Percentiles rank a stretch among this genome's conserved stretches.
Evolutionary conservation across 2,113 vertebrate genomes (phyloP).

Genomic region (Silurus glanis): DNA sequence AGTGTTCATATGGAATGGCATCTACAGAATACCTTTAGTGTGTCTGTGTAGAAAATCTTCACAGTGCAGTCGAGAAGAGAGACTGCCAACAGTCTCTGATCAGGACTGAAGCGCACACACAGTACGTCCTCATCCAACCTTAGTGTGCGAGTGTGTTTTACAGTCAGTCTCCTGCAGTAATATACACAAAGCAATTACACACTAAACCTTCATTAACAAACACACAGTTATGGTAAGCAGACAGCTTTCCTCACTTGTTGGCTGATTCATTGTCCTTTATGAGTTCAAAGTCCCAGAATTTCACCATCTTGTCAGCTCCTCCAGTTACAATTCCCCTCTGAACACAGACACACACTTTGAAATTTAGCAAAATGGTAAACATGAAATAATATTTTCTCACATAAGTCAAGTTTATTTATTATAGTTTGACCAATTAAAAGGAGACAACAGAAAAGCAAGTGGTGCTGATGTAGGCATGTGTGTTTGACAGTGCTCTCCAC

Average conservation of each 20-base stretch:
- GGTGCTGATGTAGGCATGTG: neutral
- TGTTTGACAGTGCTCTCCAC: neutral
- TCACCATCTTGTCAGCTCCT: constrained; percentile 90
- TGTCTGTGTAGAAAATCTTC: constrained; percentile 91
- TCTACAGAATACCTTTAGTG: constrained; percentile 81
- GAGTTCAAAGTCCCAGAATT: constrained; percentile 98
- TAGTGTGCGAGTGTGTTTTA: constrained; percentile 84
- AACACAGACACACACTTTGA: constrained; percentile 28
- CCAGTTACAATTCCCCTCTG: constrained; percentile 91
- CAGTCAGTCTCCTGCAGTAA: constrained; percentile 75
- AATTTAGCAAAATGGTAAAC: neutral
- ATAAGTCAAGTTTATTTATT: neutral
- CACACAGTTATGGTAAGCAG: neutral
- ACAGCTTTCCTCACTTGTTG: constrained; percentile 76
- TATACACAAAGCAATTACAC: constrained; percentile 13
- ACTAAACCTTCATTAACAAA: neutral
- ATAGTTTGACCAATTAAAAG: neutral
- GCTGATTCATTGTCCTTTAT: constrained; percentile 81
- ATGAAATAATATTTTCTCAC: neutral
- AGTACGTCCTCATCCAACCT: constrained; percentile 93
- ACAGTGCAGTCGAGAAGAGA: constrained; percentile 93
- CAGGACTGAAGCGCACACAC: constrained; percentile 86
- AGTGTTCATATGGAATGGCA: neutral
- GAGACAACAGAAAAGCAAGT: neutral
- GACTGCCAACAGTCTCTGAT: constrained; percentile 84